These are phyloP conservation scores for Cottus gobio DNA, from an alignment of 2,113 vertebrate genomes.

Conservation along the genomic window DNA sequence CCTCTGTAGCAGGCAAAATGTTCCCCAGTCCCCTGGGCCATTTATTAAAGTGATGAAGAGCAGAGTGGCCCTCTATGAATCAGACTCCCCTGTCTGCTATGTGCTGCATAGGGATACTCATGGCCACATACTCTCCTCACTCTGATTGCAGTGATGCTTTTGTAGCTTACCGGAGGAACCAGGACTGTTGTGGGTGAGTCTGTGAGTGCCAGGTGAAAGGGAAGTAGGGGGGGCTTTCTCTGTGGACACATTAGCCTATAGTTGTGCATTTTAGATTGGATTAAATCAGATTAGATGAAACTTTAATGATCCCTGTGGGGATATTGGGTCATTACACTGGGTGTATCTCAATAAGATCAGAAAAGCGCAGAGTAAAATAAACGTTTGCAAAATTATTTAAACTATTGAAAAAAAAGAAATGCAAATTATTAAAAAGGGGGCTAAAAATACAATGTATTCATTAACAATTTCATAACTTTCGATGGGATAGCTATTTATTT, in stretches of 20 bases:
- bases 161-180: constrained; percentile 36
- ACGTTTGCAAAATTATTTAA: constrained; percentile 1
- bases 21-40: constrained; percentile 64
- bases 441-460: not conserved
- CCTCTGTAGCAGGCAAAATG: constrained; percentile 73
- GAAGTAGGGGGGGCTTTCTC: constrained; percentile 22
- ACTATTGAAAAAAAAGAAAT: not conserved
- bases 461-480: not conserved
- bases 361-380: constrained; percentile 7
- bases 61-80: constrained; percentile 74
- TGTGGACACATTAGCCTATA: constrained; percentile 34
- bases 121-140: constrained; percentile 55
- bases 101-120: constrained; percentile 66
- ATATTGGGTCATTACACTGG: constrained; percentile 20
- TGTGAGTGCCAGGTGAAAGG: constrained; percentile 35
- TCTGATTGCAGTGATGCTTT: constrained; percentile 53
- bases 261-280: constrained; percentile 45
- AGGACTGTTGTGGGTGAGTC: constrained; percentile 14
- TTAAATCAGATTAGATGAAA: constrained; percentile 45
- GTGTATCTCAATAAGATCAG: not conserved
- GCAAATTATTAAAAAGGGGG: not conserved
- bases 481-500: constrained; percentile 16
- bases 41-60: constrained; percentile 83
- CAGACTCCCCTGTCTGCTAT: constrained; percentile 64
- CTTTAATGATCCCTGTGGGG: constrained; percentile 37